Percentiles rank a stretch among this genome's conserved stretches.
Evolutionary conservation across 2,113 vertebrate genomes (phyloP).

Genomic region (Callipepla californica): DNA sequence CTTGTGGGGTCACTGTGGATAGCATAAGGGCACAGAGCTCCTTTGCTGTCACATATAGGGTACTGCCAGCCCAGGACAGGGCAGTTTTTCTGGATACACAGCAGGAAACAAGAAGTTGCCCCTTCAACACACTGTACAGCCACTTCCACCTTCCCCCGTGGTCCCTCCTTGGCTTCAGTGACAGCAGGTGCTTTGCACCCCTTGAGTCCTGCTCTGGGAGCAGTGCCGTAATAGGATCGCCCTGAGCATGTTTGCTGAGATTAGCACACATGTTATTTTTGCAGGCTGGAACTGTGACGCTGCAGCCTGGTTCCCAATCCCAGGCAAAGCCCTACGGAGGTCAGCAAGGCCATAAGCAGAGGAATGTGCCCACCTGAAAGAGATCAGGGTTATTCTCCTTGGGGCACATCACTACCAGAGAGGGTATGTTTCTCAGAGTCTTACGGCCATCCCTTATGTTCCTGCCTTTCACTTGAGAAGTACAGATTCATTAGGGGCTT

Average conservation of each 20-base stretch:
- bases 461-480: not conserved
- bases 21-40: not conserved
- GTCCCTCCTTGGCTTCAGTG: not conserved
- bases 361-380: not conserved
- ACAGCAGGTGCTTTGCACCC: not conserved
- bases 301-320: not conserved
- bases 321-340: not conserved
- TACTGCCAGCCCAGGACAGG: not conserved
- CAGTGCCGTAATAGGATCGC: not conserved
- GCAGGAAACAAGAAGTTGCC: not conserved
- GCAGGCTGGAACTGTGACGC: not conserved
- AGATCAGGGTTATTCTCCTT: not conserved
- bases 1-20: not conserved
- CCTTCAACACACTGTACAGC: rapidly evolving
- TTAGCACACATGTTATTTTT: slow-evolving; percentile 46
- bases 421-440: not conserved
- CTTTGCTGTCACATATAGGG: not conserved
- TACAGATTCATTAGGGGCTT: not conserved
- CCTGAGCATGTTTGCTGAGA: not conserved
- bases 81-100: not conserved
- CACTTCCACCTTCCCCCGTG: not conserved
- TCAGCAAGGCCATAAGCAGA: not conserved
- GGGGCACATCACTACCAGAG: not conserved
- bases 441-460: not conserved
- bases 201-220: not conserved